A percentile compares a stretch with the other conserved stretches of the same genome.
Conservation (phyloP, 1,140 invertebrate genomes). For the Carposina sasakii region DNA sequence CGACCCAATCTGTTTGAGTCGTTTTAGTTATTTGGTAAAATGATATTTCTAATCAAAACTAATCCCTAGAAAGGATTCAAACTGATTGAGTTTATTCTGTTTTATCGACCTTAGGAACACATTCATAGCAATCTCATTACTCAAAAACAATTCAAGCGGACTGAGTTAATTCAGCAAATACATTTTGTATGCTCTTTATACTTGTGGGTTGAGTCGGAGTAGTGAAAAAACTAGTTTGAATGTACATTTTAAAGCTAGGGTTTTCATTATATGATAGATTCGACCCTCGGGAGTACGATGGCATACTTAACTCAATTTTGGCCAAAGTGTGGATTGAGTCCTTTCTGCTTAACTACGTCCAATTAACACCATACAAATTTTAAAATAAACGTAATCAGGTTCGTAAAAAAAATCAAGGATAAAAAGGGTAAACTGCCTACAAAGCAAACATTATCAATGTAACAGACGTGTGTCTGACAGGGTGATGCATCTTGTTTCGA, state of each 20-base stretch:
- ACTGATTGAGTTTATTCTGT: conserved; percentile 16
- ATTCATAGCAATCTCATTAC: conserved; percentile 13
- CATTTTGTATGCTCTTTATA: conserved; percentile 12
- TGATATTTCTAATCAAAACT: conserved; percentile 17
- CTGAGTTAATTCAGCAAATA: conserved; percentile 11
- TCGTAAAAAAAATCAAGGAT: no score
- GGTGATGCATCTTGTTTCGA: no score
- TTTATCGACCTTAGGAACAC: conserved; percentile 14
- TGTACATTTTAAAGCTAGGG: conserved; percentile 35
- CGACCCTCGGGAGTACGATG: conserved; percentile 13
- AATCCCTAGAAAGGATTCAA: conserved; percentile 17
- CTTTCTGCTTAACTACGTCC: conserved; percentile 13
- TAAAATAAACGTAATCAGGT: no score
- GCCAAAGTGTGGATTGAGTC: conserved; percentile 12
- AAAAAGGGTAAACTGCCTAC: no score
- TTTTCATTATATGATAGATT: conserved; percentile 22
- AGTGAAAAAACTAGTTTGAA: conserved; percentile 10
- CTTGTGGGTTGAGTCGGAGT: no score
- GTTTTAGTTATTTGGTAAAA: conserved; percentile 15
- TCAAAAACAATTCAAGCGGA: conserved; percentile 12
- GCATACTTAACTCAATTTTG: conserved; percentile 15
- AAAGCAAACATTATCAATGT: no score
- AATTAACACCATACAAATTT: no score
- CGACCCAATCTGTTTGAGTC: conserved; percentile 11
- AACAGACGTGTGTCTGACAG: no score